phyloP scores from a whole-genome alignment of 2,113 vertebrate genomes.

The Solea solea region DNA sequence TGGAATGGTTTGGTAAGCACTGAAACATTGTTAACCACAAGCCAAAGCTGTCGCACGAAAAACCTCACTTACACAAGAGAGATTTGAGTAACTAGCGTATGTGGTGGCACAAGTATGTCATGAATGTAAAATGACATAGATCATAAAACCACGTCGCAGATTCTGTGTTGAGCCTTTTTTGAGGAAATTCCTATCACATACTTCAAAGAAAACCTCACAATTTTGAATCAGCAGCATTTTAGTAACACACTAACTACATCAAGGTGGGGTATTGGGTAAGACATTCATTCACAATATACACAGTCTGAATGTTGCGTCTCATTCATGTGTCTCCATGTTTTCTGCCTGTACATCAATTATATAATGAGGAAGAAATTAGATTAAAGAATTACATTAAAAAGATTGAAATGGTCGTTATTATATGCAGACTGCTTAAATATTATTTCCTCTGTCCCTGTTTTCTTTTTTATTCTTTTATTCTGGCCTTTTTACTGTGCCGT shows the following conservation, averaged over 20 bases:
- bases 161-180: background rate
- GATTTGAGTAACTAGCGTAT: background rate
- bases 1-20: conserved; percentile 24
- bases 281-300: background rate
- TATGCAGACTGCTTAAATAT: no score
- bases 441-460: no score
- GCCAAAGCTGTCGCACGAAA: conserved; percentile 28
- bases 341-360: background rate
- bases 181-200: background rate
- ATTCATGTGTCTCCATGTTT: background rate
- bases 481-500: no score
- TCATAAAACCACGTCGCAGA: background rate
- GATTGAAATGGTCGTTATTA: no score
- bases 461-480: no score
- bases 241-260: background rate
- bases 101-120: background rate
- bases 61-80: background rate
- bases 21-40: conserved; percentile 48
- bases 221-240: background rate
- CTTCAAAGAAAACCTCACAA: background rate
- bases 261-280: background rate
- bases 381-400: no score
- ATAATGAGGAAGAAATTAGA: background rate
- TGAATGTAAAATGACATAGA: background rate
- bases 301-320: background rate